Evolutionary conservation across 2,113 vertebrate genomes (phyloP), one percentile per base, ranked within the genome.

Genomic region (Pachyramphus minor): DNA sequence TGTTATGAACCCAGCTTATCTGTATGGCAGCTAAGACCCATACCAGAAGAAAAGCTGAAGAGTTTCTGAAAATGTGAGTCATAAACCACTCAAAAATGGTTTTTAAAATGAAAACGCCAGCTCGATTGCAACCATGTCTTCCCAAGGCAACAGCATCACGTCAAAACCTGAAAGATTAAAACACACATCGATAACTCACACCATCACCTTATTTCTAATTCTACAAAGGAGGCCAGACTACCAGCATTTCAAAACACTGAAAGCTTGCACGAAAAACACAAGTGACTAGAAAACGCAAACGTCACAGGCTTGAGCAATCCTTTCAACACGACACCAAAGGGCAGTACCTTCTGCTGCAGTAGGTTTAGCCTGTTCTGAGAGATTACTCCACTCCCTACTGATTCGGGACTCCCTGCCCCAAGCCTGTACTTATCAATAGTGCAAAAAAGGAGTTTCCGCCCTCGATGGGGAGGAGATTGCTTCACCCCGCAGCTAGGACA

Each of bases 51-150:
- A 58, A 56, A 73, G 27, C 30, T 45, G n/a, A 73, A 73, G 35
- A 2, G 19, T 50, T 90, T 91, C 84, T 90, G 66, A 74, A 94
- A 90, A 93, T 62, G 60, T 93, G 92, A 97, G 83, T 95, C 88
- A 93, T 60, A 90, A 90, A 52, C 55, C 62, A 56, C 92, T 68
- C 42, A 86, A 85, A 96, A 96, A 77, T 16, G 5, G 12, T 35
- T 64, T 47, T 95, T 96, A 84, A 96, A 96, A 81, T 15, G 92
- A 93, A 95, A 90, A 90, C 1, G 15, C 39, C 42, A 64, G 55
- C 52, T 93, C 52, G 18, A 3, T 24, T 44, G 19, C 71, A 73
- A 47, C 30, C 67, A 25, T 16, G 25, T 41, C 41, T 52, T 86
- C 17, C 14, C 17, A 45, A 83, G n/a, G 71, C 49, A 69, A 37